Percentiles rank a stretch among this genome's conserved stretches.
Conservation (phyloP, 2,888 invertebrate species). For the Zygothrica quintamaculata region DNA sequence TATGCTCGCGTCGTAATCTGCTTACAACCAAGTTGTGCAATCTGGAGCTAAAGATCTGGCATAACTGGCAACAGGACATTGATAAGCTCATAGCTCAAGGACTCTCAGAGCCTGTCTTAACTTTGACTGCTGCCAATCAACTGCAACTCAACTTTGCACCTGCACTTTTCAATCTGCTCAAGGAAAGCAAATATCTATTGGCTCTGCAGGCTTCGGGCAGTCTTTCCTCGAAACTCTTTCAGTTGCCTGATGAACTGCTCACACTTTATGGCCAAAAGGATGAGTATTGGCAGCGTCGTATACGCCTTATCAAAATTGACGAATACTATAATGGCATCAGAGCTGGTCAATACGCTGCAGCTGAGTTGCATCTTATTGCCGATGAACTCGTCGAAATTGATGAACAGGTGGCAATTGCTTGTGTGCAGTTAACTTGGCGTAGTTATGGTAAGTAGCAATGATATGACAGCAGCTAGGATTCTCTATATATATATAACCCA, state of each 20-base stretch:
- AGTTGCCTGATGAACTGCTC: slow-evolving; percentile 67
- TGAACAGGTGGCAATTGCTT: slow-evolving; percentile 88
- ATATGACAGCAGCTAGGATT: slow-evolving; percentile 8
- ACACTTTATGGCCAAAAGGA: slow-evolving; percentile 75
- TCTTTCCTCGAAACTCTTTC: slow-evolving; percentile 54
- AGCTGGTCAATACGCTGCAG: slow-evolving; percentile 88
- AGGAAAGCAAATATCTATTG: slow-evolving; percentile 93
- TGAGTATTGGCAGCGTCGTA: slow-evolving; percentile 79
- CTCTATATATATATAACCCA: not conserved
- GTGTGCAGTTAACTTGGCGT: slow-evolving; percentile 91
- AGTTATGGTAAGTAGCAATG: slow-evolving; percentile 88
- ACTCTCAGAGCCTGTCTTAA: slow-evolving; percentile 79
- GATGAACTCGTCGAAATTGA: slow-evolving; percentile 92
- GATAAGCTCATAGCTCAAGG: slow-evolving; percentile 85
- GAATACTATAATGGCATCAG: slow-evolving; percentile 94
- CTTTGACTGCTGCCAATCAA: slow-evolving; percentile 33
- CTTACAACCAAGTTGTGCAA: slow-evolving; percentile 83
- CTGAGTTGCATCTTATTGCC: slow-evolving; percentile 91
- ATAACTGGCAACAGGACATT: slow-evolving; percentile 86
- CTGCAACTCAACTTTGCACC: slow-evolving; percentile 74
- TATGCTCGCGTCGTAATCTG: slow-evolving; percentile 75
- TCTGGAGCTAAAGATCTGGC: slow-evolving; percentile 85
- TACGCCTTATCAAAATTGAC: slow-evolving; percentile 87
- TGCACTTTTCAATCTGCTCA: slow-evolving; percentile 89
- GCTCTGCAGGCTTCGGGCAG: slow-evolving; percentile 84